These are phyloP conservation scores for Lobophora halterata DNA, from an alignment of 2,888 invertebrate genomes.

Conservation along the genomic window DNA sequence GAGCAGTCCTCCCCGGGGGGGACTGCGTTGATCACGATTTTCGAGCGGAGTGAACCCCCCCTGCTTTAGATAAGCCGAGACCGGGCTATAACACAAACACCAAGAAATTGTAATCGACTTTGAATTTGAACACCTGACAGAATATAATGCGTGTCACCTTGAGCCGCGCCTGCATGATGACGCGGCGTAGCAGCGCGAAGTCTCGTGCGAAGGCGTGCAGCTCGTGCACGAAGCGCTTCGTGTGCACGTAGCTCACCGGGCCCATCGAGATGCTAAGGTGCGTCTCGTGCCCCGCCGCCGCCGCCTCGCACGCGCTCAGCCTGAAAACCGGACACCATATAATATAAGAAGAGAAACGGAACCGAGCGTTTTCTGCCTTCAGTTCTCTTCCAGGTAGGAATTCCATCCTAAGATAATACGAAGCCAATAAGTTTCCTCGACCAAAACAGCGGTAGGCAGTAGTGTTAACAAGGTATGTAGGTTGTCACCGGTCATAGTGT, in stretches of 20 bases:
- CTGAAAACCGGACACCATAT: constrained; percentile 41
- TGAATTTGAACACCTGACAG: neutral
- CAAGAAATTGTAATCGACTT: neutral
- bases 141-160: constrained; percentile 63
- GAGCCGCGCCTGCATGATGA: constrained; percentile 85
- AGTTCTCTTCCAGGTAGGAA: too few species aligned
- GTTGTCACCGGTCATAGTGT: constrained; percentile 83
- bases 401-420: too few species aligned
- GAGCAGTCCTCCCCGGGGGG: too few species aligned
- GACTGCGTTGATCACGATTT: too few species aligned
- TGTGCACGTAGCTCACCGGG: constrained; percentile 95
- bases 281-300: constrained; percentile 80
- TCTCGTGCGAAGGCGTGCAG: constrained; percentile 92
- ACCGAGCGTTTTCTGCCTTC: too few species aligned
- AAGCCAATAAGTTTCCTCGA: too few species aligned
- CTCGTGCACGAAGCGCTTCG: constrained; percentile 94
- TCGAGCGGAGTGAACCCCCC: too few species aligned
- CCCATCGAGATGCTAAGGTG: constrained; percentile 90
- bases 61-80: too few species aligned
- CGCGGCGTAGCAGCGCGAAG: constrained; percentile 91
- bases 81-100: too few species aligned
- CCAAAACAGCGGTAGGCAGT: too few species aligned
- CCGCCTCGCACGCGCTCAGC: constrained; percentile 71
- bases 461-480: too few species aligned
- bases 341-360: too few species aligned